Conservation (phyloP, 2,113 vertebrate genomes). For the Planiliza haematocheilus region DNA sequence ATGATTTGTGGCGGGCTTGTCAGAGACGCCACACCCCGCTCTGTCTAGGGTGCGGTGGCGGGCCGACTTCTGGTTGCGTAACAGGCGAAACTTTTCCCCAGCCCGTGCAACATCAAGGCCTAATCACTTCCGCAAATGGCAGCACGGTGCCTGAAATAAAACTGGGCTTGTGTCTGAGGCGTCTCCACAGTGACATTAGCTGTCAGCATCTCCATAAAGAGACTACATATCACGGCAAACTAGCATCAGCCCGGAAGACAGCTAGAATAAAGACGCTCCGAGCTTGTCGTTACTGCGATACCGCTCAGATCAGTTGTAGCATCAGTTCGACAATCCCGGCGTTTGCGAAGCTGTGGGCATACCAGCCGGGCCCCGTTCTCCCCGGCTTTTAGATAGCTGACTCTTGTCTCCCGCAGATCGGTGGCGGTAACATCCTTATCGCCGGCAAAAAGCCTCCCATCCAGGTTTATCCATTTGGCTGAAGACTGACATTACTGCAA, state of each 20-base stretch:
- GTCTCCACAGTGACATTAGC: conserved; percentile 31
- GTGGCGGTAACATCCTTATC: conserved; percentile 71
- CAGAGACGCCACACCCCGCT: conserved; percentile 29
- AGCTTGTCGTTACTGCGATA: conserved; percentile 17
- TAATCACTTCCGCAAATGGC: conserved; percentile 41
- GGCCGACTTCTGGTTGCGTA: conserved; percentile 29
- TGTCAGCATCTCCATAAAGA: conserved; percentile 44
- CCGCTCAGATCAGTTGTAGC: conserved; percentile 39
- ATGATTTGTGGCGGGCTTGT: conserved; percentile 63
- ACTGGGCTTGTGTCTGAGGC: conserved; percentile 6
- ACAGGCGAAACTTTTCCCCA: conserved; percentile 21
- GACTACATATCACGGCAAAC: conserved; percentile 1
- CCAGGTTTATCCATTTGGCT: conserved; percentile 75
- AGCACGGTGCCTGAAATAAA: conserved; percentile 22
- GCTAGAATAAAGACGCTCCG: conserved; percentile 29
- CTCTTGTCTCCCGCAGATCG: conserved; percentile 72
- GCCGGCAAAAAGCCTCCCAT: conserved; percentile 60
- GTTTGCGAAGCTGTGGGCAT: conserved; percentile 30
- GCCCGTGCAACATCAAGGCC: conserved; percentile 34
- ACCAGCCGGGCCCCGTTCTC: conserved; percentile 46
- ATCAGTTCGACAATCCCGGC: conserved; percentile 19
- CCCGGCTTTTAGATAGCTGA: conserved; percentile 63
- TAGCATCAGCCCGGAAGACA: conserved; percentile 33
- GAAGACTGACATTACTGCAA: conserved; percentile 70
- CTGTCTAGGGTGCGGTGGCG: conserved; percentile 17